Evolutionary conservation across 1,140 invertebrate species (phyloP).

Genomic region (Leptoteleia sp.): DNA sequence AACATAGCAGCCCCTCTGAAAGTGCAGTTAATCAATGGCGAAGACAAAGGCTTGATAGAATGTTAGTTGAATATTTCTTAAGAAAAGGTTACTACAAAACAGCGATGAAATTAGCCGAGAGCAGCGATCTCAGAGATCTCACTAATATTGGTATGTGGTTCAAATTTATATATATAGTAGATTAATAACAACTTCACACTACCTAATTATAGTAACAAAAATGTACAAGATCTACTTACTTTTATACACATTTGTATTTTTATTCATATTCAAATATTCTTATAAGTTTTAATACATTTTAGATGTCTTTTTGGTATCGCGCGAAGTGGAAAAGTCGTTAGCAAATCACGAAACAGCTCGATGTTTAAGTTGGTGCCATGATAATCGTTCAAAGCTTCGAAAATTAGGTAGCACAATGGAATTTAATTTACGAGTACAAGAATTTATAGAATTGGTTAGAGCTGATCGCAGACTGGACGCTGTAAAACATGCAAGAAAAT

Average conservation of each 20-base stretch:
- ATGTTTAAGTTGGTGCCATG: conserved; percentile 98
- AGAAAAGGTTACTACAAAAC: conserved; percentile 97
- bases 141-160: conserved; percentile 94
- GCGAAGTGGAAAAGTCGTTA: conserved; percentile 92
- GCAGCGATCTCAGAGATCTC: conserved; percentile 91
- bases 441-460: conserved; percentile 97
- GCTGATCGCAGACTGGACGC: conserved; percentile 93
- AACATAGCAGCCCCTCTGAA: conserved; percentile 83
- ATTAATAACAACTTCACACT: too few species aligned
- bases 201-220: too few species aligned
- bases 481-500: conserved; percentile 95
- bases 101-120: conserved; percentile 91
- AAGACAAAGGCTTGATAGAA: conserved; percentile 93
- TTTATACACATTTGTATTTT: too few species aligned
- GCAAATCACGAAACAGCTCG: conserved; percentile 90
- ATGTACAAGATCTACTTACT: too few species aligned
- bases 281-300: conserved; percentile 68
- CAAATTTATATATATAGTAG: too few species aligned
- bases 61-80: conserved; percentile 98
- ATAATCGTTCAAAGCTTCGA: conserved; percentile 97
- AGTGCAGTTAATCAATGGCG: conserved; percentile 90
- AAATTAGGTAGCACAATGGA: conserved; percentile 95
- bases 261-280: too few species aligned
- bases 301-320: conserved; percentile 94
- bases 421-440: conserved; percentile 94